Evolutionary conservation across 2,797 vertebrate genomes (phyloP), one percentile per base, ranked within the genome.

Genomic region (Enteromius trimaculatus): DNA sequence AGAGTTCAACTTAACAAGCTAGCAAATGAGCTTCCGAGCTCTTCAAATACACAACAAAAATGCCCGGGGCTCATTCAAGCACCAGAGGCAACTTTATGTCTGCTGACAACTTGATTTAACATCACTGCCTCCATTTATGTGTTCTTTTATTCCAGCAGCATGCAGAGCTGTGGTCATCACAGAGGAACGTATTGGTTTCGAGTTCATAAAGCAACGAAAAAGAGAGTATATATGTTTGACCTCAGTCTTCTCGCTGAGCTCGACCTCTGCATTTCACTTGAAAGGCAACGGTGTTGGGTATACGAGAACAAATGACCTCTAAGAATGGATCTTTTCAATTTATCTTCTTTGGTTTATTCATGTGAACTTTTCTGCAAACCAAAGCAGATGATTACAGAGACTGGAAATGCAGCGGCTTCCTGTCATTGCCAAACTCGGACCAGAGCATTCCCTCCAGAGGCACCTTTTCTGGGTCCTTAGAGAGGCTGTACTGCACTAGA

Each of bases 41-140:
- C 65, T 83, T 83, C 75, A 83, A 83, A 78, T 70, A n/a, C 65
- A 70, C 37, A 83, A 78, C 65, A 60, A 60, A 82, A 83, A 70
- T 10, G 65, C 75, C 65, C 2, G 75, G n/a, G 75, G 81, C 75
- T 62, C 51, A 44, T 70, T 78, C 21, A 47, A 71, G 39, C 65
- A 78, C 81, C 75, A 78, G 65, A 83, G 81, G 81, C 81, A 83
- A 78, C 53, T 70, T 78, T 70, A 49, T 83, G 81, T 83, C 75
- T 49, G 29, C 81, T 83, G 81, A 83, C 81, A 83, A 69, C 75
- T 83, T 83, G 75, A 77, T 77, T 78, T 83, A 78, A 49, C 65
- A 78, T 78, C 81, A 83, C 74, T 49, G 65, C 65, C 26, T 49
- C 65, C 8, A 8, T 71, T 47, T 69, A 23, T 70, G 39, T 34